A percentile compares a stretch with the other conserved stretches of the same genome.
Evolutionary conservation across 1,140 invertebrate genomes (phyloP).

Genomic region (Cotesia glomerata): DNA sequence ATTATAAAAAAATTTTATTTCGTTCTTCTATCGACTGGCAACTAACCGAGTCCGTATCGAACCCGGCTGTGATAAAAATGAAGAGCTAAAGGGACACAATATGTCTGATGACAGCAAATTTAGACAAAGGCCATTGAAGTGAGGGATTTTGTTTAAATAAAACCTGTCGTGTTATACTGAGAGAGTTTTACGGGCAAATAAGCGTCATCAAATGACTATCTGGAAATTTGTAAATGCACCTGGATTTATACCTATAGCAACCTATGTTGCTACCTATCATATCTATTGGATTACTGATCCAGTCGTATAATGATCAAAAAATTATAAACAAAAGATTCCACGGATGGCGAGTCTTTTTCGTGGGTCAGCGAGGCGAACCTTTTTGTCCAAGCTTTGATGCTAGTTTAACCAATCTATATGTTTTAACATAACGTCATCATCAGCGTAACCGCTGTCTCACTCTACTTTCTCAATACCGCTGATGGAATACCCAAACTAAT

Average conservation of each 20-base stretch:
- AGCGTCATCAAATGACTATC: background rate
- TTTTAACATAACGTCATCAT: too few relatives aligned
- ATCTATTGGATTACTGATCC: conserved; percentile 56
- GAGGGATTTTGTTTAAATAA: background rate
- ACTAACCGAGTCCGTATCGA: too few relatives aligned
- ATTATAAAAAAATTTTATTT: conserved; percentile 1
- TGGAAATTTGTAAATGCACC: conserved; percentile 52
- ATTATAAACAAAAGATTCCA: conserved; percentile 65
- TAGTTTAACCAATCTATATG: conserved; percentile 21
- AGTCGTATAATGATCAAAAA: conserved; percentile 61
- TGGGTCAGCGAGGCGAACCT: conserved; percentile 62
- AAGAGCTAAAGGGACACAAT: too few relatives aligned
- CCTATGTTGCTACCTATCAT: conserved; percentile 2
- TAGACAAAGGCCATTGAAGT: background rate
- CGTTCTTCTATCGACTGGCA: background rate
- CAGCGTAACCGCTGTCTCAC: background rate
- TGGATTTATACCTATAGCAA: too few relatives aligned
- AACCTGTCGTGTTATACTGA: background rate
- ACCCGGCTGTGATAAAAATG: too few relatives aligned
- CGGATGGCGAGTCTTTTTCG: conserved; percentile 64
- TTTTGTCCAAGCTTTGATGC: conserved; percentile 59
- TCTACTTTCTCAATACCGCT: conserved; percentile 38
- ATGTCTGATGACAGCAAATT: too few relatives aligned
- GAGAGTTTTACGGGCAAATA: background rate
- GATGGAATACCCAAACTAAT: conserved; percentile 52